Percentiles rank a stretch among this genome's conserved stretches.
These are phyloP conservation scores for Nesogale talazaci DNA, from an alignment of 2,113 vertebrate species.

Conservation along the genomic window DNA sequence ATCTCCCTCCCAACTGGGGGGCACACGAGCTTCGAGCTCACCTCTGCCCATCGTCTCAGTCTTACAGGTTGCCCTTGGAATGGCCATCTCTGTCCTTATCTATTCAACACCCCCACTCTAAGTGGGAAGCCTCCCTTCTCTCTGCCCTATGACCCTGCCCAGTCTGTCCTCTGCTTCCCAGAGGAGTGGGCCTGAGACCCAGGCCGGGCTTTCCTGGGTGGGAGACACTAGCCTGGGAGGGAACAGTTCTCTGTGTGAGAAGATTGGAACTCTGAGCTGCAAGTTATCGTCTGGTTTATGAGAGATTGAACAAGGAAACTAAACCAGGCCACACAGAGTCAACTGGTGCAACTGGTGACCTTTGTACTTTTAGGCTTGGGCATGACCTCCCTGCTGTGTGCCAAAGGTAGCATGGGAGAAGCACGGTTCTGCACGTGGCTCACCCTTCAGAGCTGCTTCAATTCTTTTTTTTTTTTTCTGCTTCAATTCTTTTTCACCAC, in stretches of 20 bases:
- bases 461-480: no score
- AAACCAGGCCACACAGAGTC: background rate
- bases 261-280: background rate
- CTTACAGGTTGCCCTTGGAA: background rate
- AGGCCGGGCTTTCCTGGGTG: background rate
- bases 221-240: background rate
- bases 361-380: background rate
- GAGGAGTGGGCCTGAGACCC: background rate
- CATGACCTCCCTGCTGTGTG: background rate
- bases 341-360: background rate
- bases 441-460: background rate
- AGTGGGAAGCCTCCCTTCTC: background rate
- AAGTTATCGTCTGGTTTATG: background rate
- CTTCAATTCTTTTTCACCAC: background rate
- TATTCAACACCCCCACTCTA: background rate
- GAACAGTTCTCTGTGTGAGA: background rate
- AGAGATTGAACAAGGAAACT: background rate
- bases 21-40: background rate
- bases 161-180: background rate
- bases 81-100: background rate
- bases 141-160: background rate
- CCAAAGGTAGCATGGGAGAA: background rate
- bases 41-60: background rate
- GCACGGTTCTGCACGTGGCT: background rate
- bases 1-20: background rate